A percentile compares a stretch with the other conserved stretches of the same genome.
Evolutionary conservation across 2,113 vertebrate genomes (phyloP).

Genomic region (Pipa parva): DNA sequence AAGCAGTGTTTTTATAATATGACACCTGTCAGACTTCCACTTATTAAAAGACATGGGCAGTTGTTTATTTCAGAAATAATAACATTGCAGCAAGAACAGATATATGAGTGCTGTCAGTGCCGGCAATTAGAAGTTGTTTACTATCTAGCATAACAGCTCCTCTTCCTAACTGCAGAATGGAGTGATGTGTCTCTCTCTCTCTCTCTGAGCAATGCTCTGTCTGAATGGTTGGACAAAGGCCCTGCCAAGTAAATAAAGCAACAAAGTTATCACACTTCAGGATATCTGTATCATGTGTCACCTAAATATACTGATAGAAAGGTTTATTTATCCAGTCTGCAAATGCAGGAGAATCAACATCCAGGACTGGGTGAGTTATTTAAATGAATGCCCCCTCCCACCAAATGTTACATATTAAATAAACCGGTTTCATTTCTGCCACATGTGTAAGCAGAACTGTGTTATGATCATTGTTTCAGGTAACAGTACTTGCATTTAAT

Average conservation of each 20-base stretch:
- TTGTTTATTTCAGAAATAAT: constrained; percentile 55
- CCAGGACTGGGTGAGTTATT: no score
- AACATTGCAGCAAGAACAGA: constrained; percentile 51
- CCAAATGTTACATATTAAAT: no score
- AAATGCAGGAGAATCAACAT: neutral
- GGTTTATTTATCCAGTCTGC: neutral
- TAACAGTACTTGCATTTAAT: no score
- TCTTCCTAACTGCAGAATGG: constrained; percentile 11
- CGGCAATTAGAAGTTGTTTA: constrained; percentile 59
- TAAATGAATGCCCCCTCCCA: no score
- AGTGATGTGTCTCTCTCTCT: constrained; percentile 29
- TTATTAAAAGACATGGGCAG: constrained; percentile 47
- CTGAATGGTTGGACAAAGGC: neutral
- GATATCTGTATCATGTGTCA: neutral
- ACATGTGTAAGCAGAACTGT: no score
- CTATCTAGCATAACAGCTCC: constrained; percentile 19
- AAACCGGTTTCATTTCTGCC: no score
- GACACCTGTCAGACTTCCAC: constrained; percentile 60
- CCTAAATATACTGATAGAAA: neutral
- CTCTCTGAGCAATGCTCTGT: neutral
- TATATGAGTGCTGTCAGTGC: constrained; percentile 53
- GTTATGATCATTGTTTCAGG: no score
- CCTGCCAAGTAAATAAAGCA: neutral
- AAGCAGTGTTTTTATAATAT: constrained; percentile 52
- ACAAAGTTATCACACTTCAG: neutral